Conservation (phyloP, 2,113 vertebrate species). For the Odocoileus hemionus region DNA sequence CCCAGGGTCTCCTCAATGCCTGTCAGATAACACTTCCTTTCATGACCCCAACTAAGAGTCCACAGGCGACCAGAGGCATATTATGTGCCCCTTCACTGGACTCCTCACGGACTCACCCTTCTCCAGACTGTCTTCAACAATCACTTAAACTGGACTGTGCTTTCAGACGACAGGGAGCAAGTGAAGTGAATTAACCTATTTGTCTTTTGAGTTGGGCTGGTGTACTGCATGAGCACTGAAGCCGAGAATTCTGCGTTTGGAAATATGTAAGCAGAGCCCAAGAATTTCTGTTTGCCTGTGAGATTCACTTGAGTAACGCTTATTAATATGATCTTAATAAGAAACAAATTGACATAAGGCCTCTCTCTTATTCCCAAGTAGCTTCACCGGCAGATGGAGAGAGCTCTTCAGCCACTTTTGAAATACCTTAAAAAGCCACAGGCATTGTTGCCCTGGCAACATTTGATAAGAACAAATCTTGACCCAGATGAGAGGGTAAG, state of each 20-base stretch:
- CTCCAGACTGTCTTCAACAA: not conserved
- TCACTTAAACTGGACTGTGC: not conserved
- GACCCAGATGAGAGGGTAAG: constrained; percentile 65
- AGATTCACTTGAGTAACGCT: constrained; percentile 55
- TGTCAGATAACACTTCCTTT: not conserved
- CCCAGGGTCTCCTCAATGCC: not conserved
- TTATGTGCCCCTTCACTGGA: not conserved
- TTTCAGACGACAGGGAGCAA: not conserved
- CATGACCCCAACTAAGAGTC: not conserved
- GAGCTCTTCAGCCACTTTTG: constrained; percentile 63
- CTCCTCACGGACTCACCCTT: not conserved
- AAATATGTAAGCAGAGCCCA: not conserved
- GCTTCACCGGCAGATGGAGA: constrained; percentile 56
- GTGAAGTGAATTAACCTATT: constrained; percentile 28
- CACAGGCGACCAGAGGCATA: not conserved
- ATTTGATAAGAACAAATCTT: constrained; percentile 63
- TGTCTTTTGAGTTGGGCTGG: not conserved
- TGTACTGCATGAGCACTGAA: not conserved
- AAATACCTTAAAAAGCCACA: constrained; percentile 66
- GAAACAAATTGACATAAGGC: constrained; percentile 66
- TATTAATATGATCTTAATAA: constrained; percentile 68
- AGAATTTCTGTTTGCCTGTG: constrained; percentile 15
- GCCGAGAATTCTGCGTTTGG: not conserved
- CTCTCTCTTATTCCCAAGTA: constrained; percentile 61
- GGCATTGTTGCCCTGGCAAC: constrained; percentile 66